These are phyloP conservation scores for Myotis lucifugus DNA, from an alignment of 2,113 vertebrate genomes.

Conservation along the genomic window DNA sequence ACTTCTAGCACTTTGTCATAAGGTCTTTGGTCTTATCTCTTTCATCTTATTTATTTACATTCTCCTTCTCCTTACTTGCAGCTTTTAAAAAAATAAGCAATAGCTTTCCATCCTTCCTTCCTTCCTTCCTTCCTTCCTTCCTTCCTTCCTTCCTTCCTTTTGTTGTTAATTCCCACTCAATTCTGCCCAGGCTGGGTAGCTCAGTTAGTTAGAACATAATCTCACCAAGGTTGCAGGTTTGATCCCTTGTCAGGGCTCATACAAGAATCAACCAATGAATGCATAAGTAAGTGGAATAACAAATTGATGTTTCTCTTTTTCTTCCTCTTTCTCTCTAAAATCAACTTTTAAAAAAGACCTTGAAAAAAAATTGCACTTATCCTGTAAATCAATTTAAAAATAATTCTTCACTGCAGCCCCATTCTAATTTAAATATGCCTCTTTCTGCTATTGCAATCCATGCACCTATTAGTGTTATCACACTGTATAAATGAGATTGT, in stretches of 20 bases:
- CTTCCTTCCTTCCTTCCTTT: not conserved
- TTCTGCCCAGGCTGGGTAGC: too few species aligned
- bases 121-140: too few species aligned
- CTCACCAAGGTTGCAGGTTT: too few species aligned
- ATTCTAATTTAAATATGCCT: not conserved
- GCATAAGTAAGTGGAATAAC: too few species aligned
- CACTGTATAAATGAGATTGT: not conserved
- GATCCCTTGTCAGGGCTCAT: too few species aligned
- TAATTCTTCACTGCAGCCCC: not conserved
- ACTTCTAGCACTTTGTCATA: not conserved
- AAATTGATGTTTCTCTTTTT: too few species aligned
- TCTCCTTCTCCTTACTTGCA: not conserved
- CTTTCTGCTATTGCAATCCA: not conserved
- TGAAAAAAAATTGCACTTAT: not conserved
- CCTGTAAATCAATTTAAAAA: constrained; percentile 6
- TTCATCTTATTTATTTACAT: not conserved
- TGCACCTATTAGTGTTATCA: not conserved
- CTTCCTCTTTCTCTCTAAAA: too few species aligned
- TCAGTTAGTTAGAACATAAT: too few species aligned
- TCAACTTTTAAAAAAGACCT: too few species aligned
- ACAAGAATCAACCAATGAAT: not conserved
- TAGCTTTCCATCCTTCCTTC: too few species aligned
- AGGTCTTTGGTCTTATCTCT: not conserved
- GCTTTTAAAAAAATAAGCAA: not conserved
- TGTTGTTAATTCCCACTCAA: too few species aligned